These are phyloP conservation scores for Tipula vernalis DNA, from an alignment of 2,888 invertebrate genomes.

Conservation along the genomic window DNA sequence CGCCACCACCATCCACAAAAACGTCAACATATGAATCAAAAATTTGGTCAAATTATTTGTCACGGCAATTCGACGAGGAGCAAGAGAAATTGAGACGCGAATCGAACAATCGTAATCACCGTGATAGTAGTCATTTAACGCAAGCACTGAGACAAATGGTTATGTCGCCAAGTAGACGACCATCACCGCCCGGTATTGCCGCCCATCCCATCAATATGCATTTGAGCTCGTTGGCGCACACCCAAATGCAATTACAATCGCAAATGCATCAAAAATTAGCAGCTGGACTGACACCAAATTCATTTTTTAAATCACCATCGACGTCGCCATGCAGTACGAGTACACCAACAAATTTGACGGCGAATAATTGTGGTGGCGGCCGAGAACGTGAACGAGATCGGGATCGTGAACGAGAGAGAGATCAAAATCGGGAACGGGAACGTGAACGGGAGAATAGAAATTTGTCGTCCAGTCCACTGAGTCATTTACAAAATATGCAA, in stretches of 20 bases:
- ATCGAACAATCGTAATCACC: background rate
- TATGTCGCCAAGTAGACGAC: constrained; percentile 56
- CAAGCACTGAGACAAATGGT: constrained; percentile 32
- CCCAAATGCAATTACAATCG: constrained; percentile 33
- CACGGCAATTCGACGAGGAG: constrained; percentile 6
- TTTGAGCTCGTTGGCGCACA: constrained; percentile 30
- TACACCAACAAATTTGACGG: constrained; percentile 17
- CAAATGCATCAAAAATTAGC: constrained; percentile 34
- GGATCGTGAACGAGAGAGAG: background rate
- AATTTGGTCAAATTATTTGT: constrained; percentile 9
- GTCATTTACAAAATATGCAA: constrained; percentile 87
- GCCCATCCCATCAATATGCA: constrained; percentile 38
- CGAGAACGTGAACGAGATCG: background rate
- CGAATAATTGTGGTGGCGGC: constrained; percentile 14
- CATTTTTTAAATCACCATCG: constrained; percentile 30
- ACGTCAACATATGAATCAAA: constrained; percentile 7
- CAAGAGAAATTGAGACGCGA: background rate
- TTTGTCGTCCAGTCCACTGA: constrained; percentile 55
- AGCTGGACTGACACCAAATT: constrained; percentile 26
- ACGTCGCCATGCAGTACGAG: constrained; percentile 21
- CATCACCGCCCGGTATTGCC: constrained; percentile 44
- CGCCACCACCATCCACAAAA: background rate
- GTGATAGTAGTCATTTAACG: constrained; percentile 11
- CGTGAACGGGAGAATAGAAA: constrained; percentile 20
- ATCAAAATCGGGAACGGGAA: background rate